phyloP scores from a whole-genome alignment of 2,888 invertebrate species.

The Acanthopleura granulata region DNA sequence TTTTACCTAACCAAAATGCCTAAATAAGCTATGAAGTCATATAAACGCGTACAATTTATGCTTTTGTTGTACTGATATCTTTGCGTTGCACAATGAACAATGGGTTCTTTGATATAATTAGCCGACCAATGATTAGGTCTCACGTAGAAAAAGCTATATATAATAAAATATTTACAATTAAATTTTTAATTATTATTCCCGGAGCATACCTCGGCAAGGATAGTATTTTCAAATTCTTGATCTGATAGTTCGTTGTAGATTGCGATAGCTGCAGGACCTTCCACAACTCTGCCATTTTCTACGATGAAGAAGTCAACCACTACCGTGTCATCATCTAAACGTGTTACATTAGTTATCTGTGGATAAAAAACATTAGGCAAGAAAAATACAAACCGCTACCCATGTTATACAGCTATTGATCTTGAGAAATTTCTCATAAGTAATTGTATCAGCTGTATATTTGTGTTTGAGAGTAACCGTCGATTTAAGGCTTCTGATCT shows the following conservation, averaged over 20 bases:
- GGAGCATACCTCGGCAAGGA: neutral
- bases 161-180: neutral
- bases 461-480: too few relatives aligned
- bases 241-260: neutral
- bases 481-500: too few relatives aligned
- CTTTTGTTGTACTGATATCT: too few relatives aligned
- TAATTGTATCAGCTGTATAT: too few relatives aligned
- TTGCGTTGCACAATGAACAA: too few relatives aligned
- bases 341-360: constrained; percentile 10
- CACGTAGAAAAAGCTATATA: neutral
- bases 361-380: neutral
- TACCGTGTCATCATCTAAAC: neutral
- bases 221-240: neutral
- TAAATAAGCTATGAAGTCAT: too few relatives aligned
- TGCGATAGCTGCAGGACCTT: neutral
- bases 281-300: neutral
- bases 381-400: too few relatives aligned
- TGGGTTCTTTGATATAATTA: neutral
- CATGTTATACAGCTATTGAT: too few relatives aligned
- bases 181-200: neutral
- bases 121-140: neutral
- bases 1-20: too few relatives aligned
- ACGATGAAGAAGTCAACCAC: constrained; percentile 9
- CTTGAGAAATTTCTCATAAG: too few relatives aligned
- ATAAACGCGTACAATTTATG: too few relatives aligned